A percentile compares a stretch with the other conserved stretches of the same genome.
These are phyloP conservation scores for Potorous gilbertii DNA, from an alignment of 2,797 vertebrate species.

Conservation along the genomic window DNA sequence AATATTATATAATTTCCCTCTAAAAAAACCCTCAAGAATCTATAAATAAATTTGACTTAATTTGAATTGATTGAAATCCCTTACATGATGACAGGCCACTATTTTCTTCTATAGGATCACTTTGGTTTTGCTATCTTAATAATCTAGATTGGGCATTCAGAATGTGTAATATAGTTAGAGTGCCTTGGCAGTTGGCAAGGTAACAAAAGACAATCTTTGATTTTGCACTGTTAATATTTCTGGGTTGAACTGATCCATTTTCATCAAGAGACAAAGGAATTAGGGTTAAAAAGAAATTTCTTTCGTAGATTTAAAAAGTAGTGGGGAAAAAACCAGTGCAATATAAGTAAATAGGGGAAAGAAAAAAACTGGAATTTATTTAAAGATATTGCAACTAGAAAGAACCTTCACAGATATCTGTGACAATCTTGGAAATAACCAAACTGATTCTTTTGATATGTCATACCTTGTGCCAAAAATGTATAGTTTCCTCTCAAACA, in stretches of 20 bases:
- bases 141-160: constrained; percentile 36
- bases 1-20: background rate
- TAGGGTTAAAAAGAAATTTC: background rate
- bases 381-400: fast-evolving
- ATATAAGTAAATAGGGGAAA: fast-evolving
- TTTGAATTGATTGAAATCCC: background rate
- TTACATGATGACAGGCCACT: background rate
- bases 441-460: background rate
- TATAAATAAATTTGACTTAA: background rate
- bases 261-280: background rate
- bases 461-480: background rate
- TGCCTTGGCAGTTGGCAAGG: constrained; percentile 65
- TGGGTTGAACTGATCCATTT: constrained; percentile 71
- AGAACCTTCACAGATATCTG: background rate
- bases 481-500: constrained; percentile 37
- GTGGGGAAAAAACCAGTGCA: too few species aligned
- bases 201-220: constrained; percentile 59
- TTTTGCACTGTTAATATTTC: constrained; percentile 70
- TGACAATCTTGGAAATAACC: background rate
- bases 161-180: constrained; percentile 26
- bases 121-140: fast-evolving
- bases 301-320: background rate
- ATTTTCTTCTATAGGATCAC: background rate
- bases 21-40: background rate
- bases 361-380: background rate